These are phyloP conservation scores for Rhynchonycteris naso DNA, from an alignment of 2,797 vertebrate species.

Conservation along the genomic window DNA sequence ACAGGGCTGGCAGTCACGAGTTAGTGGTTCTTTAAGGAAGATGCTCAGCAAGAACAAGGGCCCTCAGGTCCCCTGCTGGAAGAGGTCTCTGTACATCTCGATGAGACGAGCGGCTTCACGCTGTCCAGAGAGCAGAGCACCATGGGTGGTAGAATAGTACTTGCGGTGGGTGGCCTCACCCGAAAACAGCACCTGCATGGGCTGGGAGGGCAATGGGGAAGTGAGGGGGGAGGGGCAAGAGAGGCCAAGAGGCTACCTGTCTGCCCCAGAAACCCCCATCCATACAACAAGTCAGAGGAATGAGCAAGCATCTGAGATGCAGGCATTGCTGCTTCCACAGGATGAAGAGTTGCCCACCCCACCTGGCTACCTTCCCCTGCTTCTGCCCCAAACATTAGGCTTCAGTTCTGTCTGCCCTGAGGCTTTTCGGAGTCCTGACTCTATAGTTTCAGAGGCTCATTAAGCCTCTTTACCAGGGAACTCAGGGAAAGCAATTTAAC, in stretches of 20 bases:
- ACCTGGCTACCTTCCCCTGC: conserved; percentile 17
- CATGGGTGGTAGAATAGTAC: conserved; percentile 99
- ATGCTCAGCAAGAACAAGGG: conserved; percentile 78
- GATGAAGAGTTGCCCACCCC: conserved; percentile 11
- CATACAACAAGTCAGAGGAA: background rate
- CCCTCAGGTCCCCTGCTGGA: conserved; percentile 91
- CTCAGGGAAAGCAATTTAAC: conserved; percentile 14
- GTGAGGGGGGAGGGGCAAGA: background rate
- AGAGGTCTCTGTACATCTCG: conserved; percentile 97
- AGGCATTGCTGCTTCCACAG: conserved; percentile 27
- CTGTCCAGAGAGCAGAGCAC: conserved; percentile 99
- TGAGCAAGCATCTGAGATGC: background rate
- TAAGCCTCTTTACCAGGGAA: conserved; percentile 25
- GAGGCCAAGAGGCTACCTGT: background rate
- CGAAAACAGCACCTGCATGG: conserved; percentile 98
- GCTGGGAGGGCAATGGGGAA: conserved; percentile 84
- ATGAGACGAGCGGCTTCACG: conserved; percentile 95
- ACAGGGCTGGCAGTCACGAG: conserved; percentile 84
- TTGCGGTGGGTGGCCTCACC: conserved; percentile 99
- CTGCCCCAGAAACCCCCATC: background rate
- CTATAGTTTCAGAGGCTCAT: background rate
- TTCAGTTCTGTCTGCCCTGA: background rate
- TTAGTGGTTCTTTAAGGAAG: conserved; percentile 87
- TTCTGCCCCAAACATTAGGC: conserved; percentile 37
- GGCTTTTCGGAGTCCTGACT: background rate